Percentiles rank a stretch among this genome's conserved stretches.
Conservation (phyloP, 1,140 invertebrate species). For the Penaeus chinensis region DNA sequence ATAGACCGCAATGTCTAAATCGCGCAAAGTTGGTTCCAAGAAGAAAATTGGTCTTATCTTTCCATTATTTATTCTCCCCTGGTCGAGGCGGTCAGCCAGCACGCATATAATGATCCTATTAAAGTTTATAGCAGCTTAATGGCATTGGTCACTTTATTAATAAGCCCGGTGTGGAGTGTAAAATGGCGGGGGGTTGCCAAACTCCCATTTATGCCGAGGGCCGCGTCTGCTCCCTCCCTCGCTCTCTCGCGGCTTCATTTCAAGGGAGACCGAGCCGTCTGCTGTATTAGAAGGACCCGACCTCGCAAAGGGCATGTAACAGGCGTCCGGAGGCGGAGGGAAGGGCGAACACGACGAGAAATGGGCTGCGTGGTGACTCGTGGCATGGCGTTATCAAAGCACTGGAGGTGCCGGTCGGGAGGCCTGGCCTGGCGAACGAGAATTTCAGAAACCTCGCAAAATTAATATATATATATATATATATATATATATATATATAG, state of each 20-base stretch:
- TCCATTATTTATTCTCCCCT: constrained; percentile 50
- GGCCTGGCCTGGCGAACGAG: not conserved
- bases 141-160: constrained; percentile 50
- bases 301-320: too few species aligned
- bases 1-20: too few species aligned
- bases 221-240: too few species aligned
- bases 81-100: constrained; percentile 20
- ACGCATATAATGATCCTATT: constrained; percentile 50
- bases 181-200: constrained; percentile 13
- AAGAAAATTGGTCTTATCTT: constrained; percentile 46
- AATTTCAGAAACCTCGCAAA: constrained; percentile 1
- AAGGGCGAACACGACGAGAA: not conserved
- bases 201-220: not conserved
- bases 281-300: too few species aligned
- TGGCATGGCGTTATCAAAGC: constrained; percentile 17
- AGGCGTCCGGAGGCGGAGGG: not conserved
- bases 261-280: too few species aligned
- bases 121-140: constrained; percentile 51
- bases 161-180: constrained; percentile 19
- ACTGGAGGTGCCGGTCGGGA: constrained; percentile 4
- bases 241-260: not conserved
- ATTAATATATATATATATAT: not conserved
- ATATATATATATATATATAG: too few species aligned
- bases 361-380: not conserved
- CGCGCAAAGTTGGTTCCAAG: not conserved